Evolutionary conservation across 2,113 vertebrate genomes (phyloP), one percentile per base, ranked within the genome.

Genomic region (Eudyptes chrysolophus): DNA sequence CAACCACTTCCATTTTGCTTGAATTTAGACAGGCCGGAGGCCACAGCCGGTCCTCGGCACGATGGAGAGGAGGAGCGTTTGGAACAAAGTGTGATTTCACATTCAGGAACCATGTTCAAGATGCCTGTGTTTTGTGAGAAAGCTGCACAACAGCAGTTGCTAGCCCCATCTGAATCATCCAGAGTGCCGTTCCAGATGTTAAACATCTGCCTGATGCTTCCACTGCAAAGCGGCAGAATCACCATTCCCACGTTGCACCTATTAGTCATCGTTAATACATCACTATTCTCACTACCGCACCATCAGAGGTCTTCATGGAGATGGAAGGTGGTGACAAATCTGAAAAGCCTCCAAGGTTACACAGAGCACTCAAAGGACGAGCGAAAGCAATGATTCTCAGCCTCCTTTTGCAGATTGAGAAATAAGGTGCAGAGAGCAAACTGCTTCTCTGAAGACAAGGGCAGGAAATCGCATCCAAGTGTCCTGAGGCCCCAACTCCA

Each of bases 11-110:
- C 49, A 44, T 64, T 68, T 30, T 4, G n/a, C 60, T 18, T 34
- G n/a, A 40, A 34, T 74, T 49, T 7, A 2, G 40, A 0, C 4
- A 2, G 11, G 8, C 46, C 2, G 25, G 77, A 75, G 51, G 57
- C 51, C 6, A 1, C n/a, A 25, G 84, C 10, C 0, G 1, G 7
- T 13, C 57, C 68, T 8, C 4, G 19, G 83, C 2, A 13, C 0
- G 4, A 17, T 0, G 2, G 51, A 49, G 52, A 40, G 24, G 48
- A 42, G 36, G 7, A 27, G 10, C 3, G 2, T 25, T 74, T 0
- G 4, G 70, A 42, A 34, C 30, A n/a, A 32, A 46, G 32, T 1
- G 49, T 1, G 65, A 65, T 32, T 16, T 32, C 60, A 2, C 44
- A 1, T 4, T 14, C 68, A 26, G 85, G 64, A n/a, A 2, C 10